Evolutionary conservation across 2,888 invertebrate species (phyloP).

Genomic region (Synergus gifuensis): DNA sequence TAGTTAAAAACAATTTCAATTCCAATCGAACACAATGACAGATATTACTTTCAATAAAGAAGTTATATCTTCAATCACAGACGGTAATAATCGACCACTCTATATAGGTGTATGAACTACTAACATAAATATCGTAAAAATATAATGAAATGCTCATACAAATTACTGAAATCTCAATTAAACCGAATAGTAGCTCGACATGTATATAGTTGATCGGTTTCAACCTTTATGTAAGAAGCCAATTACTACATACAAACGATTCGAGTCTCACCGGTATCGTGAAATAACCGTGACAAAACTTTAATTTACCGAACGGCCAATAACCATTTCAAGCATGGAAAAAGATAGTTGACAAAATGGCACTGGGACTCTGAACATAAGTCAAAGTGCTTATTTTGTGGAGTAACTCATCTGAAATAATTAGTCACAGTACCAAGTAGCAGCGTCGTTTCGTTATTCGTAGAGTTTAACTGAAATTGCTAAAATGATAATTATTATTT

Average conservation of each 20-base stretch:
- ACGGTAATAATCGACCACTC: not conserved
- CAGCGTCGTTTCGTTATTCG: conserved; percentile 17
- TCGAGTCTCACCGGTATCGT: conserved; percentile 38
- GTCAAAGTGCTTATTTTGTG: conserved; percentile 5
- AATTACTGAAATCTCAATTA: conserved; percentile 13
- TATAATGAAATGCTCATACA: conserved; percentile 7
- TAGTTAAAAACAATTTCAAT: not conserved
- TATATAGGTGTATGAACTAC: not conserved
- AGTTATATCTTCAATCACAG: conserved; percentile 1
- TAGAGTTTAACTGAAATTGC: conserved; percentile 33
- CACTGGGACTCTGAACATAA: conserved; percentile 19
- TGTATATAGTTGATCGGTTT: not conserved
- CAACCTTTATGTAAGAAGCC: conserved; percentile 6
- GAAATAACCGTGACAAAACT: conserved; percentile 36
- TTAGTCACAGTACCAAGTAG: conserved; percentile 43
- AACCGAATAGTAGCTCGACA: conserved; percentile 5
- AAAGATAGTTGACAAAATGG: conserved; percentile 44
- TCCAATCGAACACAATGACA: not conserved
- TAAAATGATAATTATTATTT: conserved; percentile 39
- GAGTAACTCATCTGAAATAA: conserved; percentile 42
- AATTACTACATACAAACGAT: conserved; percentile 33
- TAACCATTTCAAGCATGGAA: conserved; percentile 44
- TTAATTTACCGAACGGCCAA: conserved; percentile 43
- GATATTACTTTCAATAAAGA: conserved; percentile 7
- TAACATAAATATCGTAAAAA: conserved; percentile 6